These are phyloP conservation scores for human (Homo sapiens) DNA, from an alignment of 2,113 vertebrate species.

Conservation along the genomic window DNA sequence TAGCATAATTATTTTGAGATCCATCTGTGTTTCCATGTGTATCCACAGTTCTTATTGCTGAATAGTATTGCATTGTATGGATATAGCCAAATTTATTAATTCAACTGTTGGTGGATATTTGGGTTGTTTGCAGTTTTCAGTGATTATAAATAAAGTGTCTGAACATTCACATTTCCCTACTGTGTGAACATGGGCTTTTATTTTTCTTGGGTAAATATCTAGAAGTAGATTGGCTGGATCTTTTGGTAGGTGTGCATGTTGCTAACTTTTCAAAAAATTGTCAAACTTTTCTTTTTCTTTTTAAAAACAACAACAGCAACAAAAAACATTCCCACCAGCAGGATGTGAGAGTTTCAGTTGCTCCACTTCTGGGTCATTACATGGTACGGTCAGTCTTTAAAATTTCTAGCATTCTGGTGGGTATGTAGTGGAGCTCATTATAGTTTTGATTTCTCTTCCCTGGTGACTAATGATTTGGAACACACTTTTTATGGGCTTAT, in stretches of 20 bases:
- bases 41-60: background rate
- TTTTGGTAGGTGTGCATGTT: background rate
- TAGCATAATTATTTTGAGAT: background rate
- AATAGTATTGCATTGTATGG: background rate
- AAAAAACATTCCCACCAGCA: background rate
- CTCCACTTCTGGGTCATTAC: background rate
- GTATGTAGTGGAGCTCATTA: background rate
- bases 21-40: background rate
- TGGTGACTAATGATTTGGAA: background rate
- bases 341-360: background rate
- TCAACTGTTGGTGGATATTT: background rate
- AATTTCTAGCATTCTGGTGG: background rate
- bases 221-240: background rate
- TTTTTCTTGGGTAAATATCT: background rate
- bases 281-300: background rate
- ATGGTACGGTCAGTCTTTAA: background rate
- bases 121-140: background rate
- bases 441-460: background rate
- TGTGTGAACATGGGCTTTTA: background rate
- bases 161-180: background rate
- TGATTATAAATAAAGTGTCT: background rate
- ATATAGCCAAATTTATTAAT: background rate
- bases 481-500: background rate
- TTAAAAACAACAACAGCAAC: background rate
- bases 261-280: background rate